Evolutionary conservation across 2,888 invertebrate genomes (phyloP).

Genomic region (Lysandra coridon): DNA sequence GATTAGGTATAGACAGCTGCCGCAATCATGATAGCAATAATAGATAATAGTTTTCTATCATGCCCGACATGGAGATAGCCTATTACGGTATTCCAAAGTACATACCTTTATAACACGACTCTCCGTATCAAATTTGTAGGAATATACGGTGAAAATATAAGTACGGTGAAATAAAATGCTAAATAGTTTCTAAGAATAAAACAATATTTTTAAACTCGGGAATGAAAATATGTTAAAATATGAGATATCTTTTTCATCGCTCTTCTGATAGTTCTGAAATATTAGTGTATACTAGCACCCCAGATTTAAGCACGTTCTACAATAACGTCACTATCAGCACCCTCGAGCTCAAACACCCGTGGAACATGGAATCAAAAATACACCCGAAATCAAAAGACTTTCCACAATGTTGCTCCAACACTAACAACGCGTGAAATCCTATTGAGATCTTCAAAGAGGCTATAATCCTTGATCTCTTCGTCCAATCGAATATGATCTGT

Average conservation of each 20-base stretch:
- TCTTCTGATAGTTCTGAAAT: not conserved
- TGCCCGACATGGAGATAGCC: too few relatives aligned
- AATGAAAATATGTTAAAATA: too few relatives aligned
- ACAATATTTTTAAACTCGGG: too few relatives aligned
- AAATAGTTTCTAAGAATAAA: too few relatives aligned
- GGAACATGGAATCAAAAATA: constrained; percentile 76
- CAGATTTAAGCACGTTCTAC: constrained; percentile 37
- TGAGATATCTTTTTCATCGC: not conserved
- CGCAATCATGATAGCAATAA: too few relatives aligned
- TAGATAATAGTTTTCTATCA: too few relatives aligned
- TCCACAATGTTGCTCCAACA: constrained; percentile 72
- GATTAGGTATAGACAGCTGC: too few relatives aligned
- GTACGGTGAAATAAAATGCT: too few relatives aligned
- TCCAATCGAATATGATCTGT: constrained; percentile 38
- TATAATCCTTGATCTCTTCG: constrained; percentile 51
- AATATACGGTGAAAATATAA: too few relatives aligned
- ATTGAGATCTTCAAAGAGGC: constrained; percentile 75
- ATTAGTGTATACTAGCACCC: not conserved
- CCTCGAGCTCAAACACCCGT: constrained; percentile 59
- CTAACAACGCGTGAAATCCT: constrained; percentile 78
- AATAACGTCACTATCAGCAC: constrained; percentile 45
- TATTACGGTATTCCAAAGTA: too few relatives aligned
- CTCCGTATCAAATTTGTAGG: too few relatives aligned
- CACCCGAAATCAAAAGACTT: constrained; percentile 73
- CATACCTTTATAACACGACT: too few relatives aligned